Conservation (phyloP, 2,888 invertebrate species). For the Schrankia costaestrigalis region DNA sequence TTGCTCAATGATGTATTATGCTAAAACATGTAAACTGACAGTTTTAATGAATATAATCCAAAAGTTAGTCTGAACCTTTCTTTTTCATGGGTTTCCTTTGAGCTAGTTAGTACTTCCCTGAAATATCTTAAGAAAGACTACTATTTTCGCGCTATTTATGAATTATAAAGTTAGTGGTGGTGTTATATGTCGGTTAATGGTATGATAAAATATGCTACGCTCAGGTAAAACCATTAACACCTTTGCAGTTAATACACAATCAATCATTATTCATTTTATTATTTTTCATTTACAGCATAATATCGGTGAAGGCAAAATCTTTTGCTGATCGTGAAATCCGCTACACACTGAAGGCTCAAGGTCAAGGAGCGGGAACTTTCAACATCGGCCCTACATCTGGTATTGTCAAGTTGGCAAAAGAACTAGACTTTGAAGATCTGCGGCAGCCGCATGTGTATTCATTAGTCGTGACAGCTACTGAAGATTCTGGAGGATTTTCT, state of each 20-base stretch:
- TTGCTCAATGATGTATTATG: too few relatives aligned
- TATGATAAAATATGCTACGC: too few relatives aligned
- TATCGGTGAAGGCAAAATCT: conserved; percentile 97
- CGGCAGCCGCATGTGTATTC: conserved; percentile 96
- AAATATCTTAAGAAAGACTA: too few relatives aligned
- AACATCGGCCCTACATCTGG: conserved; percentile 97
- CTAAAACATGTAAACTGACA: too few relatives aligned
- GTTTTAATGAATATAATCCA: too few relatives aligned
- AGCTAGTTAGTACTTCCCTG: too few relatives aligned
- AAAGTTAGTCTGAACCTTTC: too few relatives aligned
- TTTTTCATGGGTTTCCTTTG: too few relatives aligned
- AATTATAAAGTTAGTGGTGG: too few relatives aligned
- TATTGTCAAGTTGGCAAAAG: conserved; percentile 96
- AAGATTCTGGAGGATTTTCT: conserved; percentile 98
- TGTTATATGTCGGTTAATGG: too few relatives aligned
- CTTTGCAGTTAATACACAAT: not conserved
- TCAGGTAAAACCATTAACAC: too few relatives aligned
- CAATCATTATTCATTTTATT: not conserved
- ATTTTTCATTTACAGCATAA: conserved; percentile 85
- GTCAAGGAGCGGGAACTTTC: conserved; percentile 96
- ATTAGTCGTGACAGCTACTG: conserved; percentile 95
- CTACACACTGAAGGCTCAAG: conserved; percentile 96
- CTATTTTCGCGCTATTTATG: too few relatives aligned
- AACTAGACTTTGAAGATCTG: conserved; percentile 97
- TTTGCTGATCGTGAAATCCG: conserved; percentile 98